Percentiles rank a stretch among this genome's conserved stretches.
phyloP scores from a whole-genome alignment of 2,797 vertebrate species.

The Calcarius lapponicus region DNA sequence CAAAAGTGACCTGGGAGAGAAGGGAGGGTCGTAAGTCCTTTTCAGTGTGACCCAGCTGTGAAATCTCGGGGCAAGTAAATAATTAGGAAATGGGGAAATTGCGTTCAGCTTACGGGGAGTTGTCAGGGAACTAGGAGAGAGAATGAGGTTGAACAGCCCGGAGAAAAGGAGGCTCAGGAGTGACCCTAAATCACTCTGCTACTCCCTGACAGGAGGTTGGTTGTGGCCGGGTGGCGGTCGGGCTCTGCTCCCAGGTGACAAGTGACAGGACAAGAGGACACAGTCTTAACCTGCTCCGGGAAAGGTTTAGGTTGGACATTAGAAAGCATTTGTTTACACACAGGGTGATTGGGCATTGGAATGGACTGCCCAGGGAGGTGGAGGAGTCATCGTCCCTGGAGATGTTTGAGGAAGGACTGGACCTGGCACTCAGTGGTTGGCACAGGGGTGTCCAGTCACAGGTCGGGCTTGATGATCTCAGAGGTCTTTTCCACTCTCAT shows the following conservation, averaged over 20 bases:
- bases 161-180: neutral
- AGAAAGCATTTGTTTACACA: neutral
- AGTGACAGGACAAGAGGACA: neutral
- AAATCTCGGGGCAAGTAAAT: neutral
- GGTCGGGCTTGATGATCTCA: neutral
- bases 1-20: neutral
- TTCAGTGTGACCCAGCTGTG: neutral
- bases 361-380: neutral
- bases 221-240: fast-evolving
- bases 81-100: neutral
- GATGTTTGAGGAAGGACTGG: neutral
- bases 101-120: neutral
- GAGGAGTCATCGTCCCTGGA: neutral
- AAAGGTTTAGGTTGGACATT: neutral
- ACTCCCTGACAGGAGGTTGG: fast-evolving
- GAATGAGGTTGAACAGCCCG: neutral
- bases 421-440: neutral
- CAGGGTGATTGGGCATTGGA: neutral
- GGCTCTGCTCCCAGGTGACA: neutral
- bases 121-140: neutral
- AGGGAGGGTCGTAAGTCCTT: neutral
- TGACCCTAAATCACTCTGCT: fast-evolving
- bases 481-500: neutral
- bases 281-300: neutral
- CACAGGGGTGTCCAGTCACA: fast-evolving